Percentiles rank a stretch among this genome's conserved stretches.
These are phyloP conservation scores for Urocyon cinereoargenteus DNA, from an alignment of 2,797 vertebrate genomes.

Conservation along the genomic window DNA sequence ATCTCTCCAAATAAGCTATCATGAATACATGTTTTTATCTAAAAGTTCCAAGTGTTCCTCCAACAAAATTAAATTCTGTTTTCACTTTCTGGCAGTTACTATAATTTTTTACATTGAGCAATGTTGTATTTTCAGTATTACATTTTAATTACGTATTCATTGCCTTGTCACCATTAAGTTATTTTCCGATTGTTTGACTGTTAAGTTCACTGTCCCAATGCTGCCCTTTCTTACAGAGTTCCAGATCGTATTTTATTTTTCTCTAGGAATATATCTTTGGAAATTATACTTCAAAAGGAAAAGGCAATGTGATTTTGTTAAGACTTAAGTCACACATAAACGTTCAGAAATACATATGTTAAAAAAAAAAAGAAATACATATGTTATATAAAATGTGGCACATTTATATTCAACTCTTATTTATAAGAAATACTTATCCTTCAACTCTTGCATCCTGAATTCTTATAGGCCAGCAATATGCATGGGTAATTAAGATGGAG, in stretches of 20 bases:
- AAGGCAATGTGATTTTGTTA: conserved; percentile 2
- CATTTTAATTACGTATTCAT: not conserved
- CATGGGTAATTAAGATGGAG: not conserved
- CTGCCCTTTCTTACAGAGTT: not conserved
- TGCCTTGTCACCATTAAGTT: not conserved
- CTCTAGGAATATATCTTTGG: conserved; percentile 26
- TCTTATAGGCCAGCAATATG: not conserved
- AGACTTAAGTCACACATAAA: not conserved
- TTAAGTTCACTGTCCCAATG: not conserved
- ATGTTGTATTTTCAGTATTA: not conserved
- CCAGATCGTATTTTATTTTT: conserved; percentile 17
- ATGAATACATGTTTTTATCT: not conserved
- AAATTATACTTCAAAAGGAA: conserved; percentile 53
- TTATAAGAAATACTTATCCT: not conserved
- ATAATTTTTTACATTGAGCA: not conserved
- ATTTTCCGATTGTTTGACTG: not conserved
- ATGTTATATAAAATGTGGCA: not conserved
- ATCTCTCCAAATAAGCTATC: not conserved
- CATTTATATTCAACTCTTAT: conserved; percentile 26
- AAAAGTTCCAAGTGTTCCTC: not conserved
- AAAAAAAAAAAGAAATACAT: not conserved
- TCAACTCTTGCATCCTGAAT: not conserved
- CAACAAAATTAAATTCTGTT: conserved; percentile 19
- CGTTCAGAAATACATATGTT: not conserved
- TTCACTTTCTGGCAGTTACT: not conserved